Conservation (phyloP, 1,140 invertebrate species). For the Acromyrmex charruanus region DNA sequence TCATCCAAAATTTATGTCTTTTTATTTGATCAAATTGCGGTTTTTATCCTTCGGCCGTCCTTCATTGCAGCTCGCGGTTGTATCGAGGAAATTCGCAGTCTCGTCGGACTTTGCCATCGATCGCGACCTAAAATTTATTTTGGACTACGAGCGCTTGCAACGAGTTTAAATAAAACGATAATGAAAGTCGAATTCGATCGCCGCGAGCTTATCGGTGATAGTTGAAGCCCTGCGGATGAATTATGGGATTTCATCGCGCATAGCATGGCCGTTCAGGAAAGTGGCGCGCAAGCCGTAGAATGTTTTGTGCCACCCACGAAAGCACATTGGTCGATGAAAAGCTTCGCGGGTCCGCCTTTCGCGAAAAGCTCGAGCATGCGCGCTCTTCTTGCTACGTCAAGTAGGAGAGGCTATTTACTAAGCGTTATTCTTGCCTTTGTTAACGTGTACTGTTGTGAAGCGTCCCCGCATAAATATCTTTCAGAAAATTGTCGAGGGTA, state of each 20-base stretch:
- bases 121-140: constrained; percentile 66
- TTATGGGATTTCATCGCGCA: constrained; percentile 54
- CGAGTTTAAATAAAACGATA: constrained; percentile 68
- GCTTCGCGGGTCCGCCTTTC: constrained; percentile 71
- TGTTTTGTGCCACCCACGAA: constrained; percentile 66
- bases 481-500: background rate
- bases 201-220: constrained; percentile 67
- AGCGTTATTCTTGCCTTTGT: constrained; percentile 15
- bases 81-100: constrained; percentile 36
- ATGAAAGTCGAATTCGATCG: constrained; percentile 65
- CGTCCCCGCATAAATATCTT: background rate
- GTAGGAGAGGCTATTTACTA: constrained; percentile 42
- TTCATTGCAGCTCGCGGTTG: background rate
- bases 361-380: constrained; percentile 75
- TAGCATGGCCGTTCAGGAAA: constrained; percentile 73
- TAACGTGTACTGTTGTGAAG: constrained; percentile 10
- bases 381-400: background rate
- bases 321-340: constrained; percentile 75
- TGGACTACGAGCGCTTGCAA: constrained; percentile 39
- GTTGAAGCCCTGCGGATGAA: constrained; percentile 63
- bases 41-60: constrained; percentile 26
- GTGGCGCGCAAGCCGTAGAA: constrained; percentile 63
- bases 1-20: background rate
- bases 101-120: constrained; percentile 22
- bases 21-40: background rate